Evolutionary conservation across 2,797 vertebrate genomes (phyloP), one percentile per base, ranked within the genome.

Genomic region (Amphiprion clarkii): DNA sequence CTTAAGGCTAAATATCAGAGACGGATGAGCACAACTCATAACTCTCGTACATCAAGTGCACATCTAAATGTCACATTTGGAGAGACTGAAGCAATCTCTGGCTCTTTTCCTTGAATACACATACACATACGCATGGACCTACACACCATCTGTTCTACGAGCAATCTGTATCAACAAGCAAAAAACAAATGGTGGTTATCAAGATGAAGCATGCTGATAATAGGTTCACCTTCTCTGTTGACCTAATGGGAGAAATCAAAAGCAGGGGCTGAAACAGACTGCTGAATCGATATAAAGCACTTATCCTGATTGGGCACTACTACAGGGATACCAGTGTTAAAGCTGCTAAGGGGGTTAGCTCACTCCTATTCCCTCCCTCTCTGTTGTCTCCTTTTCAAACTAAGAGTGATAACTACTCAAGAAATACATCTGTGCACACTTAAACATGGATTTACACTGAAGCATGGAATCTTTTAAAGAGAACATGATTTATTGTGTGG

Each of bases 241-340:
- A 94, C 90, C 89, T 89, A 91, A 92, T 88, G 86, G 88, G 73
- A 49, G 42, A 86, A 91, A 92, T 92, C 90, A 92, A 90, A 93
- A 87, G 88, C 78, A 87, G 62, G 53, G 82, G 67, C 87, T 81
- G 83, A 81, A 85, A 72, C 83, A 79, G 83, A 87, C 85, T 59
- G 62, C 76, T 67, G 71, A 92, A 94, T 94, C 93, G 48, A 93
- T 95, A 90, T 79, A 64, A 83, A 89, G 85, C 92, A 93, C 94
- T 95, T 93, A 93, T 81, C 78, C 78, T 92, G 93, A 95, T 94
- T 94, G 93, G 88, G 49, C 87, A 75, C 89, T 77, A 87, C 87
- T 56, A 67, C 76, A 74, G 86, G 79, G 84, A 89, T 84, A 87
- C 78, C 76, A 53, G 81, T 46, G 76, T 89, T 91, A 86, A 87